Evolutionary conservation across 2,797 vertebrate genomes (phyloP), one percentile per base, ranked within the genome.

Genomic region (Poeciliopsis paucimaculata): DNA sequence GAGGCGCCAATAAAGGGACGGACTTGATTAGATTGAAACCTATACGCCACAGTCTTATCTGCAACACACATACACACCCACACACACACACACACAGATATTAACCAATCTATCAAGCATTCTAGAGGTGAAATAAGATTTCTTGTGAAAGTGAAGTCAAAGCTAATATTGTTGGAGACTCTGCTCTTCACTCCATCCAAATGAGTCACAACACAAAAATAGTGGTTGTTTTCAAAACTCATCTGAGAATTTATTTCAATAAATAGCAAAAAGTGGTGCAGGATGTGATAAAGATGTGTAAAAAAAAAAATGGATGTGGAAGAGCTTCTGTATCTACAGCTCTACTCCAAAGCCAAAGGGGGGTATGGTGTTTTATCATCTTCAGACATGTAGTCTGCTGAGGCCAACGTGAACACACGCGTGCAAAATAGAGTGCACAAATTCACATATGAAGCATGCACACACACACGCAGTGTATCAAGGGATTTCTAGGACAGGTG

Each of bases 401-500:
- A 83, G 89, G 77, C 77, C 36, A 47, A 82, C n/a, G 75, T 62
- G 73, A 57, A 78, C 79, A 79, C 77, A 87, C 73, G 77, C 13
- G 23, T 34, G 72, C 5, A 80, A 51, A 57, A 83, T 34, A 72
- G 53, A 57, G 47, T n/a, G 81, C 26, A 49, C 64, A 83, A 34
- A 79, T 18, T 70, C 53, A 51, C 34, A 73, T n/a, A 78, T 18
- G 64, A 26, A 78, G 31, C 39, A 46, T 28, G 53, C 7, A 45
- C 53, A 49, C 73, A 72, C 39, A 39, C 39, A 79, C 71, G 68
- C 62, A 47, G 60, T 57, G 49, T 31, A 86, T 81, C 75, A 75
- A 49, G 72, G 66, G 80, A 85, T 82, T 87, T 89, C 77, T 90
- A 64, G 87, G 91, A 90, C 88, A 93, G 82, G 89, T 84, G 72